Base-by-base conservation (phyloP, 2,888 invertebrate species). In the Agelastica alni region DNA sequence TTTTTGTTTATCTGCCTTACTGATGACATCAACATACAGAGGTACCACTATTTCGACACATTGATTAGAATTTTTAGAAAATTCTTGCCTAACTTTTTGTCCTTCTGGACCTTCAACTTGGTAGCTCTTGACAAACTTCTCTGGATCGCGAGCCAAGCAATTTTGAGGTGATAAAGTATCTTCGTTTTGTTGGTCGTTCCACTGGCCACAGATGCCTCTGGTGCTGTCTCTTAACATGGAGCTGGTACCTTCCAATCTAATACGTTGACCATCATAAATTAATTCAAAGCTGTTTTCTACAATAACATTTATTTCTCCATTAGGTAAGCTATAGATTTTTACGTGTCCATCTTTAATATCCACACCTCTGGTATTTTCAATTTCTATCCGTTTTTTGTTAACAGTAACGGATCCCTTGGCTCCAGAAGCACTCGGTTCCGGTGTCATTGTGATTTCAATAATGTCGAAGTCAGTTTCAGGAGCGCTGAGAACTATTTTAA, bases 191-290 rank as follows among this genome's bases (percentile, higher is more conserved):
- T 86, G 81, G 6, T 83, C 82, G 59, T 80, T 82, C 79, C 80
- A 84, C 61, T 79, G 79, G 5, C 88, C 89, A 66, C 88, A 88
- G 30, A 89, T 78, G 56, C 89, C 89, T 53, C 82, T 78, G 28
- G 83, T 77, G 36, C 80, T 75, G 57, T 80, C 80, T 26, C 84
- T 80, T 73, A 83, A 81, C 18, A 78, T 68, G 28, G 74, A 69
- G 54, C 70, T 51, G 34, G 58, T 58, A 9, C 64, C 58, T 28
- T 75, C 61, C 3, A 69, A 10, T 60, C 81, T 79, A n/a, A 83
- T 65, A 31, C 83, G 79, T 55, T 79, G 65, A 13, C 87, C 87
- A 63, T 88, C 85, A 67, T 80, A 86, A 60, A 80, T 70, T 1
- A 82, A 65, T 13, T 80, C 77, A 45, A 86, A 75, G 20, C 77